These are phyloP conservation scores for Geothlypis trichas DNA, from an alignment of 2,113 vertebrate genomes.

Conservation along the genomic window DNA sequence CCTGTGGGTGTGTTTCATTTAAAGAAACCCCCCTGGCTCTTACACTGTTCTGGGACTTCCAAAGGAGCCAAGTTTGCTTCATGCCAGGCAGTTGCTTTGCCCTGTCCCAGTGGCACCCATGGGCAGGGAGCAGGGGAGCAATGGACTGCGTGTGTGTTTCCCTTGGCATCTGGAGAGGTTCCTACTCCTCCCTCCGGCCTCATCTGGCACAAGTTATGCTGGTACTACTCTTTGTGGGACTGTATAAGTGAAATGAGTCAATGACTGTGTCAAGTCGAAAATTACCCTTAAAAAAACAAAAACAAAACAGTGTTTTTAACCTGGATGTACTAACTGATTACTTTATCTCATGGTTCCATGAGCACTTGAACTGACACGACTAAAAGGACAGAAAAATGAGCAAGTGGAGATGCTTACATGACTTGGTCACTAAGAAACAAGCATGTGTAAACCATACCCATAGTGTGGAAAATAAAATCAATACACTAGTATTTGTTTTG, in stretches of 20 bases:
- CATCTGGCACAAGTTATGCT: not conserved
- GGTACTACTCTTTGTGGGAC: not conserved
- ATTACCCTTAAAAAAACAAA: not conserved
- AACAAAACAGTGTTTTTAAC: not conserved
- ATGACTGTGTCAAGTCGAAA: not conserved
- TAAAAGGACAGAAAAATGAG: not conserved
- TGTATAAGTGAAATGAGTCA: not conserved
- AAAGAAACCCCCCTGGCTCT: not conserved
- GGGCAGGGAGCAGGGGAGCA: not conserved
- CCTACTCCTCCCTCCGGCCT: not conserved
- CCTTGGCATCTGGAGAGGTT: not conserved
- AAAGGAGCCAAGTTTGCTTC: not conserved
- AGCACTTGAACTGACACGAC: not conserved
- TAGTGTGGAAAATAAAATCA: not conserved
- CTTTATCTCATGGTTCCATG: not conserved
- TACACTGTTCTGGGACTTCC: not conserved
- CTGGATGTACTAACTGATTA: not conserved
- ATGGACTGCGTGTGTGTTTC: not conserved
- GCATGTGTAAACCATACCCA: not conserved
- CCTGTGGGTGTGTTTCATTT: not conserved
- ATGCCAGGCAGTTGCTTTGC: not conserved
- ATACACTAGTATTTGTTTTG: not conserved
- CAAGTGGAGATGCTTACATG: not conserved
- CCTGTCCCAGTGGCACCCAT: no score
- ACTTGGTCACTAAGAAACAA: not conserved